Conservation (phyloP, 2,113 vertebrate species). For the Lasiurus borealis region DNA sequence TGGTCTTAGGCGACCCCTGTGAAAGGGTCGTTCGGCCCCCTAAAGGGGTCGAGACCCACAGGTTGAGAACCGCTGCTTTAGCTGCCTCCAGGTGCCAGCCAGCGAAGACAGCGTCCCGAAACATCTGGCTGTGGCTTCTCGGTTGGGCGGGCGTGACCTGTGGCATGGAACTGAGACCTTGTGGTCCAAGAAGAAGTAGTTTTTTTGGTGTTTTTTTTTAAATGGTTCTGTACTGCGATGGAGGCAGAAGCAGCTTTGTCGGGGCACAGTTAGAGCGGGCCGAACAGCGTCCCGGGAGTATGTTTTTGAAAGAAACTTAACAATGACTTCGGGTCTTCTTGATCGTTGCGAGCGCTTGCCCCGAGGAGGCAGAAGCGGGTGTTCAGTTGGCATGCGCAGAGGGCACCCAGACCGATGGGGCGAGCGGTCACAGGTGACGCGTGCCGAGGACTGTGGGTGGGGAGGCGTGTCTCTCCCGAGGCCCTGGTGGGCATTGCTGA, state of each 20-base stretch:
- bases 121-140: background rate
- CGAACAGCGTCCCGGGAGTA: background rate
- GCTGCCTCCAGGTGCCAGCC: background rate
- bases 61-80: background rate
- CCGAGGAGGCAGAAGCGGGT: background rate
- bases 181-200: background rate
- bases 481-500: background rate
- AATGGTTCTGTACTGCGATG: background rate
- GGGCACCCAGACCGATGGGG: background rate
- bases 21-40: too few species aligned
- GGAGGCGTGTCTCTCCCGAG: too few species aligned
- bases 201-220: background rate
- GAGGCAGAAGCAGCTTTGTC: background rate
- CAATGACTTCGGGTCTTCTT: background rate
- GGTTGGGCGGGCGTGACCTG: background rate
- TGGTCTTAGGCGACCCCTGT: too few species aligned
- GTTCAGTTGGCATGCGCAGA: background rate
- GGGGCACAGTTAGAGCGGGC: background rate
- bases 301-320: background rate
- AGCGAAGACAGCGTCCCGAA: background rate
- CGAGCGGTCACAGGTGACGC: background rate
- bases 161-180: background rate
- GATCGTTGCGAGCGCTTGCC: background rate
- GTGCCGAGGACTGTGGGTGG: too few species aligned
- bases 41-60: too few species aligned